phyloP scores from a whole-genome alignment of 2,797 vertebrate genomes.

The Cheirogaleus major region DNA sequence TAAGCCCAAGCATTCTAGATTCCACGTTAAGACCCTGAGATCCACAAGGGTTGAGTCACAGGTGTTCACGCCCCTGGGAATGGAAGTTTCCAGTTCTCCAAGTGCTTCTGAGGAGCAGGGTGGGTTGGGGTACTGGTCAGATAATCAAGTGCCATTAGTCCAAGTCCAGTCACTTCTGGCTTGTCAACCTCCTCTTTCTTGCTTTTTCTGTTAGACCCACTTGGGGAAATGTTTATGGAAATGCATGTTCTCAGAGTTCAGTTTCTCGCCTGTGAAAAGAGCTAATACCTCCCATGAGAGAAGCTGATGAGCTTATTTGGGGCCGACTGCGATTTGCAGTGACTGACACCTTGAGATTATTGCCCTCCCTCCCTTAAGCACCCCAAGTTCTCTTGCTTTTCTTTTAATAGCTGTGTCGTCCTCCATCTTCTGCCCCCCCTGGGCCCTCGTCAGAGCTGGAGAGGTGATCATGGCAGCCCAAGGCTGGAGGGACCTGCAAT shows the following conservation, averaged over 20 bases:
- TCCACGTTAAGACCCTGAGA: background rate
- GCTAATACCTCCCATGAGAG: background rate
- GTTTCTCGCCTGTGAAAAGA: slow-evolving; percentile 12
- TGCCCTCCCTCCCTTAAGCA: background rate
- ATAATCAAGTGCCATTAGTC: background rate
- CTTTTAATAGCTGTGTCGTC: background rate
- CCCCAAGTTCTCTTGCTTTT: background rate
- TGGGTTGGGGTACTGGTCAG: background rate
- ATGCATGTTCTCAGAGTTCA: background rate
- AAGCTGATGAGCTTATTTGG: background rate
- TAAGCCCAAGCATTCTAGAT: background rate
- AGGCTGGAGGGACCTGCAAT: background rate
- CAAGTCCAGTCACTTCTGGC: background rate
- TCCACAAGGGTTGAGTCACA: background rate
- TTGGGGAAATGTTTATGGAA: background rate
- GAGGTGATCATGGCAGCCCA: background rate
- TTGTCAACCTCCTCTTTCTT: too few species aligned
- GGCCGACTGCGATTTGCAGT: background rate
- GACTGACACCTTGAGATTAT: background rate
- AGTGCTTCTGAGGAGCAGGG: background rate
- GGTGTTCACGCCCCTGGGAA: background rate
- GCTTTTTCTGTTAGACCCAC: too few species aligned
- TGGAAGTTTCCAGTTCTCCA: background rate
- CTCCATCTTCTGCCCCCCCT: too few species aligned
- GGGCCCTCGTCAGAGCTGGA: background rate